A percentile compares a stretch with the other conserved stretches of the same genome.
phyloP scores from a whole-genome alignment of 2,797 vertebrate species.

The Zalophus californianus region DNA sequence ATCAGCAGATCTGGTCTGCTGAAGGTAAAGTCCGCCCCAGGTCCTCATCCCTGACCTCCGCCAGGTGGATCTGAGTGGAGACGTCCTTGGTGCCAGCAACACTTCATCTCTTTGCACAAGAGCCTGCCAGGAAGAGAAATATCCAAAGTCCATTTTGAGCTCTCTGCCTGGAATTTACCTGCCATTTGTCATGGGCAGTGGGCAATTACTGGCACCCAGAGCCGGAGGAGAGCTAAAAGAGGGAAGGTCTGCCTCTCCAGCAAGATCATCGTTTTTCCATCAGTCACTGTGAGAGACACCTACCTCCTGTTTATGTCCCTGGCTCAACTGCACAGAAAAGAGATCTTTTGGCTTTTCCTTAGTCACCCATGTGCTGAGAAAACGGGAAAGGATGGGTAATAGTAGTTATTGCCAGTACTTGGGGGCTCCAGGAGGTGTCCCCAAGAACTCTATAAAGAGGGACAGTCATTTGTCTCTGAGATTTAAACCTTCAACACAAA shows the following conservation, averaged over 20 bases:
- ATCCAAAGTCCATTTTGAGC: constrained; percentile 74
- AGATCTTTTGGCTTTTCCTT: background rate
- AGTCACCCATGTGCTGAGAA: background rate
- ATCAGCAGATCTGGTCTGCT: constrained; percentile 61
- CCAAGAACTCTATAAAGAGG: background rate
- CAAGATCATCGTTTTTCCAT: constrained; percentile 12
- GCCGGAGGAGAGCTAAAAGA: background rate
- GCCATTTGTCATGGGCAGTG: constrained; percentile 54
- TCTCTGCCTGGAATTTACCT: constrained; percentile 64
- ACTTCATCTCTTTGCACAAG: constrained; percentile 17
- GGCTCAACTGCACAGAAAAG: background rate
- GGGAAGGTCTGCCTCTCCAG: background rate
- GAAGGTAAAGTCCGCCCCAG: constrained; percentile 40
- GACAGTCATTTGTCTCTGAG: background rate
- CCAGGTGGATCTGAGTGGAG: constrained; percentile 62
- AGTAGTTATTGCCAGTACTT: background rate
- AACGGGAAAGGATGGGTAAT: background rate
- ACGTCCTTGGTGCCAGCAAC: background rate
- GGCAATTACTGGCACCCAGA: constrained; percentile 31
- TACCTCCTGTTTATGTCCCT: background rate
- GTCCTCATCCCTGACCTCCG: constrained; percentile 32
- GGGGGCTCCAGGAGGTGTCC: background rate
- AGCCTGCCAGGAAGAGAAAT: constrained; percentile 80
- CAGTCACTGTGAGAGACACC: background rate
- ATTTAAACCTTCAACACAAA: constrained; percentile 3